A percentile compares a stretch with the other conserved stretches of the same genome.
phyloP scores from a whole-genome alignment of 2,797 vertebrate species.

The Bufotes viridis region DNA sequence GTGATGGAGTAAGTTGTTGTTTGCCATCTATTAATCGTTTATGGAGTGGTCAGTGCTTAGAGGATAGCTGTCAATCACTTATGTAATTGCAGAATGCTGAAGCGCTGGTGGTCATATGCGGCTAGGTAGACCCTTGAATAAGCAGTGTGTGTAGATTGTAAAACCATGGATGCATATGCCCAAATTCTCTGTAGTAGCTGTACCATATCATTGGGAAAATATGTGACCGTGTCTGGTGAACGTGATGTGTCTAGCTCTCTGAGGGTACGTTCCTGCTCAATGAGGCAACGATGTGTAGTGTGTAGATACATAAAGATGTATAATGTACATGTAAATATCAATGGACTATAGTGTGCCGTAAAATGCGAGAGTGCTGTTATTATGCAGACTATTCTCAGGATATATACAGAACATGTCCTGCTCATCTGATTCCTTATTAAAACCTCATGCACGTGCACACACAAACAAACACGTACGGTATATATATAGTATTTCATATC shows the following conservation, averaged over 20 bases:
- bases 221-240: not conserved
- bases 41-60: not conserved
- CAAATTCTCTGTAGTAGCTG: conserved; percentile 30
- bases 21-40: conserved; percentile 13
- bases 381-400: not conserved
- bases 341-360: conserved; percentile 23
- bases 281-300: conserved; percentile 20
- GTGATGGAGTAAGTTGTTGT: not conserved
- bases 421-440: not conserved
- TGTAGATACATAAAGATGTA: conserved; percentile 38
- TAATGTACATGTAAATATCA: conserved; percentile 19
- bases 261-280: conserved; percentile 14
- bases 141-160: not conserved
- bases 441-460: not conserved
- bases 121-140: not conserved
- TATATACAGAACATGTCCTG: not conserved
- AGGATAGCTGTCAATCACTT: not conserved
- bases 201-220: conserved; percentile 18
- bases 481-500: not conserved
- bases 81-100: not conserved
- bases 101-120: not conserved
- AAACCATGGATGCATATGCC: not conserved
- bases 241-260: conserved; percentile 32
- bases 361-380: conserved; percentile 30
- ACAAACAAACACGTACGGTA: not conserved